phyloP scores from a whole-genome alignment of 2,797 vertebrate species.

The Melanotaenia nigrans region DNA sequence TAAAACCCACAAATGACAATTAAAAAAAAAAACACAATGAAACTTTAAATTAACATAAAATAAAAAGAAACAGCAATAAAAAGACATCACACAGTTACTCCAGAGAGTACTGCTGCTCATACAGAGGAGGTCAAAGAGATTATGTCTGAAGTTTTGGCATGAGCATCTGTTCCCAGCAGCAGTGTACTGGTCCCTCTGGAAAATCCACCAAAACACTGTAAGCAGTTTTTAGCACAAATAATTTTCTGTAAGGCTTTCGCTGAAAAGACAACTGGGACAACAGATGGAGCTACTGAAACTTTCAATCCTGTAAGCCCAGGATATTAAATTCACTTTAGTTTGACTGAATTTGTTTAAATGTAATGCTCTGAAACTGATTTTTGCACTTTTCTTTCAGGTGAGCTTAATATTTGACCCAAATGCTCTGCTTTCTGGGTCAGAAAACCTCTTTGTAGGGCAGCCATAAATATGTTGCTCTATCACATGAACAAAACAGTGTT shows the following conservation, averaged over 20 bases:
- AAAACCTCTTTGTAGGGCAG: not conserved
- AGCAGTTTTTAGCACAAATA: not conserved
- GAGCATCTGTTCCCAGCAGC: not conserved
- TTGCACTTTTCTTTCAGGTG: no score
- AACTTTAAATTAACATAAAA: no score
- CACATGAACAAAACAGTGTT: not conserved
- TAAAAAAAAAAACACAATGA: no score
- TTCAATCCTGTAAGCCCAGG: not conserved
- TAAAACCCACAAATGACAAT: not conserved
- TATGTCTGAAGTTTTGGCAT: not conserved
- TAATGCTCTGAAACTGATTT: not conserved
- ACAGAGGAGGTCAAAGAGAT: not conserved
- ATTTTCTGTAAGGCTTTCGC: not conserved
- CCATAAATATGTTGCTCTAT: no score
- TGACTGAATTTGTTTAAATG: not conserved
- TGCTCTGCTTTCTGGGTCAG: not conserved
- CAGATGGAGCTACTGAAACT: not conserved
- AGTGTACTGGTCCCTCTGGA: not conserved
- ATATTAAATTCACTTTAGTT: not conserved
- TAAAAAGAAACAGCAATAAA: not conserved
- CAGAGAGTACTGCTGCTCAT: not conserved
- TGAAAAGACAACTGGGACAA: not conserved
- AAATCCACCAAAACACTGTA: not conserved
- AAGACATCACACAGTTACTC: not conserved
- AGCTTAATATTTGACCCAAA: not conserved